Percentiles rank a stretch among this genome's conserved stretches.
Evolutionary conservation across 2,888 invertebrate genomes (phyloP).

Genomic region (Philereme vetulata): DNA sequence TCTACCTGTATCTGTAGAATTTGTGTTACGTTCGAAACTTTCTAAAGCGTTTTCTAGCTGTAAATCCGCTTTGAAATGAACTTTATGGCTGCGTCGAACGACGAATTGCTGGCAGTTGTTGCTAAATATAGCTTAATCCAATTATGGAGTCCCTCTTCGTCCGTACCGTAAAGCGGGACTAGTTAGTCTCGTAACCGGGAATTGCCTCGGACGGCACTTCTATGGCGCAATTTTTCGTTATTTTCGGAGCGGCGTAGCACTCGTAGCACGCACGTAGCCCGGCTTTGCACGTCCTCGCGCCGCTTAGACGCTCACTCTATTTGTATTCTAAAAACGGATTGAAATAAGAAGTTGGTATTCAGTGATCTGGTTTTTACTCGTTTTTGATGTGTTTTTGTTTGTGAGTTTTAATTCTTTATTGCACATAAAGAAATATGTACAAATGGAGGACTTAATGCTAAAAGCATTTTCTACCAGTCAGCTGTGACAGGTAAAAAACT

Average conservation of each 20-base stretch:
- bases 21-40: slow-evolving; percentile 34
- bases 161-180: slow-evolving; percentile 40
- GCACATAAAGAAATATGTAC: no score
- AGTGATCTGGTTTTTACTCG: no score
- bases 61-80: slow-evolving; percentile 18
- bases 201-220: slow-evolving; percentile 26
- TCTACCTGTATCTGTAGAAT: slow-evolving; percentile 27
- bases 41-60: slow-evolving; percentile 19
- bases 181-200: slow-evolving; percentile 53
- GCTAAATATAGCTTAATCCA: slow-evolving; percentile 56
- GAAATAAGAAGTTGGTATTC: no score
- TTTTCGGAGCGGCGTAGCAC: slow-evolving; percentile 4
- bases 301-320: not conserved
- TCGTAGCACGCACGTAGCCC: slow-evolving; percentile 15
- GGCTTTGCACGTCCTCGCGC: slow-evolving; percentile 9
- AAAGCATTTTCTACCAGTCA: no score
- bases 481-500: no score
- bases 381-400: no score
- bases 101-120: slow-evolving; percentile 40
- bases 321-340: no score
- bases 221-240: slow-evolving; percentile 7
- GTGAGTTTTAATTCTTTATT: no score
- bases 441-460: no score
- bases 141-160: slow-evolving; percentile 46
- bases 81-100: slow-evolving; percentile 28